A percentile compares a stretch with the other conserved stretches of the same genome.
These are phyloP conservation scores for Norana najaformis DNA, from an alignment of 2,888 invertebrate species.

Conservation along the genomic window DNA sequence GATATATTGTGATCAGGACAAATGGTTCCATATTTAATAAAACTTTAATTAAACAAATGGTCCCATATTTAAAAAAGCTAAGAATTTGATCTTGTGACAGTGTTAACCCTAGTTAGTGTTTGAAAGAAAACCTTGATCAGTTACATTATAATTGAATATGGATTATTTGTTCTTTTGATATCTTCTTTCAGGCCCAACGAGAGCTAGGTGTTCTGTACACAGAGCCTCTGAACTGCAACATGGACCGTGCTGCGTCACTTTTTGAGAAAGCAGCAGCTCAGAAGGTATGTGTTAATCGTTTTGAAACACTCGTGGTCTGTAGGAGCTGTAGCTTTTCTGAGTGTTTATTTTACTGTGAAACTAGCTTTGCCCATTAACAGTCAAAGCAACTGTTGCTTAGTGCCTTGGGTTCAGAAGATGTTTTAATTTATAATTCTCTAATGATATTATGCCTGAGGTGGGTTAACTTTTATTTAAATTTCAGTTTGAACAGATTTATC, in stretches of 20 bases:
- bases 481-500: neutral
- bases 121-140: neutral
- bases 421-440: neutral
- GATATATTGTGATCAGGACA: too few relatives aligned
- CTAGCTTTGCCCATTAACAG: neutral
- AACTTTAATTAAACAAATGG: neutral
- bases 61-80: neutral
- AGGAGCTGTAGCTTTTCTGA: neutral
- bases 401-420: neutral
- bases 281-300: neutral
- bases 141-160: too few relatives aligned
- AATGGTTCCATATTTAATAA: neutral
- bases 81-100: neutral
- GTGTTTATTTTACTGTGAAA: neutral
- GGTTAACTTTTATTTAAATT: neutral
- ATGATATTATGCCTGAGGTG: neutral
- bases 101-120: neutral
- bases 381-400: neutral
- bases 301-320: too few relatives aligned
- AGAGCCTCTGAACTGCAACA: neutral
- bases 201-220: constrained; percentile 29
- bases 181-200: constrained; percentile 28
- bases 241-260: neutral
- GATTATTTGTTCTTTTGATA: neutral
- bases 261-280: constrained; percentile 27